Percentiles rank a stretch among this genome's conserved stretches.
These are phyloP conservation scores for Oenanthe oenanthe DNA, from an alignment of 2,113 vertebrate genomes.

Conservation along the genomic window DNA sequence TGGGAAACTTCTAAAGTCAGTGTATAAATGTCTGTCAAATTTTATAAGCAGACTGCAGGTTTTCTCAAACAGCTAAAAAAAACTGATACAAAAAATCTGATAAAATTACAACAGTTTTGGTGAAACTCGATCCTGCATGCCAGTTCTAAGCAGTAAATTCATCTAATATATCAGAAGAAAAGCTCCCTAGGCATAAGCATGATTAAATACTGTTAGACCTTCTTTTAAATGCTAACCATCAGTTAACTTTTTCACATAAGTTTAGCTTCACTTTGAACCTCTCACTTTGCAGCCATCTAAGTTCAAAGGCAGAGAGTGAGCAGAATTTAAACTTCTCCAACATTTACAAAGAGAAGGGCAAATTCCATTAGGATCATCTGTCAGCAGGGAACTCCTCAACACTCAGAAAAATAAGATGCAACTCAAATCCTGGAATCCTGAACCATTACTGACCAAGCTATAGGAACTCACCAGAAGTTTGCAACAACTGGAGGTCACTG, in stretches of 20 bases:
- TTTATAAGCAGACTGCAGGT: neutral
- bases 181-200: neutral
- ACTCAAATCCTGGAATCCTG: neutral
- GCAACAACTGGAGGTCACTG: neutral
- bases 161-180: constrained; percentile 14
- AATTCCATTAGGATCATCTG: neutral
- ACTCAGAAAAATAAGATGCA: neutral
- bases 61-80: neutral
- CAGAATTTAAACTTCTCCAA: constrained; percentile 33
- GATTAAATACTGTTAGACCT: neutral
- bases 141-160: neutral
- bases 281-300: neutral
- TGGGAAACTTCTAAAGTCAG: neutral
- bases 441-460: neutral
- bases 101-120: neutral
- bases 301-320: constrained; percentile 37
- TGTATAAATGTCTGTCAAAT: neutral
- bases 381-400: neutral
- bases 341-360: neutral
- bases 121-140: neutral
- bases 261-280: neutral
- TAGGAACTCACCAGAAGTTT: neutral
- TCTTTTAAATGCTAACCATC: constrained; percentile 12
- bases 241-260: neutral
- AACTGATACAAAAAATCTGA: neutral